These are phyloP conservation scores for Gryllus bimaculatus DNA, from an alignment of 1,140 invertebrate genomes.

Conservation along the genomic window DNA sequence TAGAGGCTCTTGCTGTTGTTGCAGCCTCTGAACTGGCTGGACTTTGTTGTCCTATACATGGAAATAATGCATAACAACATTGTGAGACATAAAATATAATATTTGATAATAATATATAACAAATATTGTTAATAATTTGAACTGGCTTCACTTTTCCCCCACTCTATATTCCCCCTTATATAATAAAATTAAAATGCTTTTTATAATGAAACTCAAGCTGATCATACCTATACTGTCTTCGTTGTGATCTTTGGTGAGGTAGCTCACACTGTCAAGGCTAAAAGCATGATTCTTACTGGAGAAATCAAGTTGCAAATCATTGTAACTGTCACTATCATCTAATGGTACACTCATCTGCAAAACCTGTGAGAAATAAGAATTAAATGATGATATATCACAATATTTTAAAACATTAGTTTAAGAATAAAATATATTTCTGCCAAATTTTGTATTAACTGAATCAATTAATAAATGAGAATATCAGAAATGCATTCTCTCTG, in stretches of 20 bases:
- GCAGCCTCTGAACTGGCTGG: slow-evolving; percentile 71
- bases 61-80: not conserved
- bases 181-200: slow-evolving; percentile 9
- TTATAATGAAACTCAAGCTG: not conserved
- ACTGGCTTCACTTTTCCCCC: no score
- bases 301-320: slow-evolving; percentile 76
- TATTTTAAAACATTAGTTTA: not conserved
- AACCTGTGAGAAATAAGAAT: slow-evolving; percentile 39
- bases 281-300: slow-evolving; percentile 79
- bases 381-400: not conserved
- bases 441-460: not conserved
- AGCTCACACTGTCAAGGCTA: slow-evolving; percentile 73
- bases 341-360: slow-evolving; percentile 79
- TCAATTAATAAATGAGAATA: not conserved
- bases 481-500: not conserved
- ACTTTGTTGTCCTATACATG: slow-evolving; percentile 49
- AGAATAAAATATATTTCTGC: not conserved
- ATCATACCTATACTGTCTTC: slow-evolving; percentile 26
- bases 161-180: no score
- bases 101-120: no score
- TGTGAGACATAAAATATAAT: not conserved
- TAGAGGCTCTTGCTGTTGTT: slow-evolving; percentile 67
- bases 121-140: no score
- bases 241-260: slow-evolving; percentile 71
- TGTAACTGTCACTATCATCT: slow-evolving; percentile 63